Base-by-base conservation (phyloP, 2,888 invertebrate species). In the Scaptomyza parva region DNA sequence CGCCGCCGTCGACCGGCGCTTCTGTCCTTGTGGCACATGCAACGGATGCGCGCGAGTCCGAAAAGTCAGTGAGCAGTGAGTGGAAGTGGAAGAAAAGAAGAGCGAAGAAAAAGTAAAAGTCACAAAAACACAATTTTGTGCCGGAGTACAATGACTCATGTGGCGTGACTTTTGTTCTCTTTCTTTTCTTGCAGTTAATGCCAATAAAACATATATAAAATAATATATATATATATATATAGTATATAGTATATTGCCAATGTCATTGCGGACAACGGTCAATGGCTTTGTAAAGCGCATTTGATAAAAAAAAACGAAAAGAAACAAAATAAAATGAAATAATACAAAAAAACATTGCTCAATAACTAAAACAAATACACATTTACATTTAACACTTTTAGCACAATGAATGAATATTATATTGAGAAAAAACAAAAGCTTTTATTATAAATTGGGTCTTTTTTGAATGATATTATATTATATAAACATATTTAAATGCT, bases 161-260 rank as follows among this genome's bases (percentile, higher is more conserved):
- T 77, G 70, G 52, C 82, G 78, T 88, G 82, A 87, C 88, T 87
- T 81, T 83, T 83, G 87, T 87, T 88, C 87, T 88, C 88, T 83
- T 88, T 87, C 82, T 37, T 81, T 88, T 77, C 66, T 81, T 88
- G 74, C 66, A 53, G 64, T 66, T 72, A 73, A 67, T 22, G 59
- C 52, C 55, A 50, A 73, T 72, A 57, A 58, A 58, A 55, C 35
- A 45, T 35, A 58, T 55, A 24, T 44, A 43, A 24, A 53, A 22
- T 40, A 24, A 22, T 35, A 24, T 35, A 37, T 18, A 28, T 45
- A 51, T 43, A 39, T 50, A 47, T 24, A 48, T 40, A 40, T 69
- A 44, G 39, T 26, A 58, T 55, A 33, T 44, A 43, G 22, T 45
- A 35, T 18, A 70, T 22, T 58, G n/a, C 71, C 82, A 83, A 83